phyloP scores from a whole-genome alignment of 2,888 invertebrate species.

The Tanytarsus gracilentus region DNA sequence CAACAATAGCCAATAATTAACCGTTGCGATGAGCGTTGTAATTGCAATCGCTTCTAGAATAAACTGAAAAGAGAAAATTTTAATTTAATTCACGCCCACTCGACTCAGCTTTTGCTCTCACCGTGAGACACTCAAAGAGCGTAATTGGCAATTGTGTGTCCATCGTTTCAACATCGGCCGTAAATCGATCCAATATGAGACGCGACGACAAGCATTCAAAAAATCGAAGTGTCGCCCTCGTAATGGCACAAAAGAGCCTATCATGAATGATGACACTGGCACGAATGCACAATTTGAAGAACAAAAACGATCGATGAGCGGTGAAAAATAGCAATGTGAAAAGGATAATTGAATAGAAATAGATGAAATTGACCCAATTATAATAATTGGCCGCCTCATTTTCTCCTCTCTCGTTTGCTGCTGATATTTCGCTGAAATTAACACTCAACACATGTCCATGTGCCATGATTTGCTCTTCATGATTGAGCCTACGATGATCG shows the following conservation, averaged over 20 bases:
- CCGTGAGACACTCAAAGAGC: slow-evolving; percentile 46
- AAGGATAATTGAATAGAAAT: slow-evolving; percentile 10
- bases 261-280: slow-evolving; percentile 45
- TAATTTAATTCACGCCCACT: neutral
- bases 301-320: slow-evolving; percentile 34
- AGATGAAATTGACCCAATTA: slow-evolving; percentile 12
- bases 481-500: neutral
- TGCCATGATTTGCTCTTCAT: neutral
- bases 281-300: slow-evolving; percentile 48
- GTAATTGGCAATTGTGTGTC: slow-evolving; percentile 43
- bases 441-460: slow-evolving; percentile 7
- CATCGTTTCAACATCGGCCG: slow-evolving; percentile 52
- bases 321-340: slow-evolving; percentile 2
- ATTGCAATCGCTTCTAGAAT: slow-evolving; percentile 65
- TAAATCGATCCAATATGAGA: slow-evolving; percentile 53
- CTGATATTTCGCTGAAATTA: neutral
- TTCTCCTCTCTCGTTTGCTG: neutral
- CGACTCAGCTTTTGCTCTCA: slow-evolving; percentile 35
- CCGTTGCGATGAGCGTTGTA: slow-evolving; percentile 58
- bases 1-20: slow-evolving; percentile 59
- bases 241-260: neutral
- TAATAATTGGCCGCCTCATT: neutral
- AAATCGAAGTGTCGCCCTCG: slow-evolving; percentile 38
- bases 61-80: slow-evolving; percentile 40
- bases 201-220: slow-evolving; percentile 54